Base-by-base conservation (phyloP, 2,797 vertebrate species). In the Harpia harpyja region DNA sequence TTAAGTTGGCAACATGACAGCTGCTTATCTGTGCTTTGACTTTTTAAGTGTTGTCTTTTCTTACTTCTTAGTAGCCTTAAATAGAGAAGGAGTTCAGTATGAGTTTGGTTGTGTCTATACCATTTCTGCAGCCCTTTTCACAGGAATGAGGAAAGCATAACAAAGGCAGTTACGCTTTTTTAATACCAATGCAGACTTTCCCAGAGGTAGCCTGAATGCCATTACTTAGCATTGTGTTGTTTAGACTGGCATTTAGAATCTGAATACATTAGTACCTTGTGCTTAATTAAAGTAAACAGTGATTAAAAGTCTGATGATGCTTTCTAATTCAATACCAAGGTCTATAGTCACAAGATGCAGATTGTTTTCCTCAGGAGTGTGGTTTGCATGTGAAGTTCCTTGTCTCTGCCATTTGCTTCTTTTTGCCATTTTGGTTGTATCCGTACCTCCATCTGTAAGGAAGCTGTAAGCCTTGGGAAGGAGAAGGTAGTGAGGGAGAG, bases 241-340 rank as follows among this genome's bases (percentile, higher is more conserved):
- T 96, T 92, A 89, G 89, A 79, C 81, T 91, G 94, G 79, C 76
- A 78, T 95, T 95, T 92, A 43, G 68, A 85, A 70, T 77, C 87
- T 88, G 91, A 93, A 96, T 96, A 64, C 75, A 91, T 96, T 87
- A 89, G 72, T 82, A 89, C 69, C 64, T 39, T 95, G 60, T 11
- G 6, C 78, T 93, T 85, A 93, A 93, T 94, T 94, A 95, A 92
- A 88, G 76, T 88, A 90, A 97, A 93, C 94, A 92, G 84, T 68
- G 91, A 92, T 96, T 95, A 88, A 82, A 95, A 85, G 89, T 87
- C 92, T 96, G 84, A 91, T 85, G 84, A 64, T 76, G 74, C 84
- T 91, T 96, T 56, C 81, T 93, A 91, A 87, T 95, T 91, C 91
- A 67, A 39, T 89, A 87, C 60, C 49, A 46, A 80, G 32, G 48